Base-by-base conservation (phyloP, 2,113 vertebrate genomes). In the Lichenostomus cassidix region DNA sequence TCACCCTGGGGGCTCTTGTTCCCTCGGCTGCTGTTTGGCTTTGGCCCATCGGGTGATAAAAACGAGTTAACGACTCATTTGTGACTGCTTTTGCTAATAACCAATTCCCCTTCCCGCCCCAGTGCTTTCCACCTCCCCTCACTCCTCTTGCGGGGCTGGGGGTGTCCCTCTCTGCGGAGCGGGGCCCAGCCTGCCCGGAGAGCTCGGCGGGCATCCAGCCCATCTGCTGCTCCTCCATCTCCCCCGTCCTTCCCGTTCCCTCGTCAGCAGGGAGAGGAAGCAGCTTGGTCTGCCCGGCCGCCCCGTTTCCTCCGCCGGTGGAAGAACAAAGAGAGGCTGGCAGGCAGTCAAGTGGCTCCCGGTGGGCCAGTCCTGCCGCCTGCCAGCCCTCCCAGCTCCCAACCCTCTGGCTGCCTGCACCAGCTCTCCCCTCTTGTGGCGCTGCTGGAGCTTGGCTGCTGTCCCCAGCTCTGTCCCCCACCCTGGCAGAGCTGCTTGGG, bases 251-350 rank as follows among this genome's bases (percentile, higher is more conserved):
- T 91, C 89, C 82, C 50, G 1, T 75, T 69, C 84, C 27, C 27
- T 21, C 73, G 10, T 83, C 60, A 47, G 88, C 92, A 87, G 46
- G 83, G 67, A 83, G 74, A 86, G 92, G 94, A 97, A 96, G 79
- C 83, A 2, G 55, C 91, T 84, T 39, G 27, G 83, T 58, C 86
- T 83, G 60, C 89, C 91, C 10, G 10, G 90, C 92, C 60, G 15
- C 88, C 79, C 89, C 25, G 83, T 90, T 96, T 96, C 93, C 95
- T 95, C 82, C 5, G 24, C 95, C 74, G 76, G 55, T 79, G 94
- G 94, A 92, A 96, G 97, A 96, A 96, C 95, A 97, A 94, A 96
- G 95, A 83, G 83, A 75, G 33, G 83, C 83, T 95, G 97, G 96
- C 93, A 91, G 90, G 74, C 90, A 71, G 64, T 88, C 95, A 92